Evolutionary conservation across 1,140 invertebrate species (phyloP).

Genomic region (Euwallacea similis): DNA sequence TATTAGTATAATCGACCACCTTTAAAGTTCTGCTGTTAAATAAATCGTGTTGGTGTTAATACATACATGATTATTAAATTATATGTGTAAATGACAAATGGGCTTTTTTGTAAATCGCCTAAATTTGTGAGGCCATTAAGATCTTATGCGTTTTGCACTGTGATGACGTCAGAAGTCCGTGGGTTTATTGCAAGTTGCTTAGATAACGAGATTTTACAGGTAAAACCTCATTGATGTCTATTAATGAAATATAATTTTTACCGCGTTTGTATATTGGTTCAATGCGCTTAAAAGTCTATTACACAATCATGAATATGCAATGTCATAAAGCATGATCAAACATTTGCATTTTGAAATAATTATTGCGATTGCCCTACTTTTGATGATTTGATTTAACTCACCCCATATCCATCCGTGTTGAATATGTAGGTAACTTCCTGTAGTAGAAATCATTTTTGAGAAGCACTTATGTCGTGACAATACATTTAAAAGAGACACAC

Average conservation of each 20-base stretch:
- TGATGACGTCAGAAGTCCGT: no score
- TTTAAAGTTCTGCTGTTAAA: constrained; percentile 11
- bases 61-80: constrained; percentile 9
- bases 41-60: constrained; percentile 15
- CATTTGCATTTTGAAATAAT: no score
- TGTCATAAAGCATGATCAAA: no score
- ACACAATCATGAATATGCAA: no score
- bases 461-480: constrained; percentile 39
- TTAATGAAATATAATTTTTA: no score
- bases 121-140: neutral
- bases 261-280: no score
- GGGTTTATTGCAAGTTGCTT: no score
- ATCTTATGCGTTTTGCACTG: no score
- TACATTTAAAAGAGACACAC: constrained; percentile 42
- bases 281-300: no score
- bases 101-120: constrained; percentile 5
- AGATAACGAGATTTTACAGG: no score
- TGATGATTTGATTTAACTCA: constrained; percentile 30
- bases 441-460: constrained; percentile 40
- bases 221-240: no score
- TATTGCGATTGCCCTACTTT: no score
- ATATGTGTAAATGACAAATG: neutral
- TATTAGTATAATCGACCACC: constrained; percentile 3
- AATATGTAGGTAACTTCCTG: constrained; percentile 39
- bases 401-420: constrained; percentile 48